Percentiles rank a stretch among this genome's conserved stretches.
phyloP scores from a whole-genome alignment of 2,113 vertebrate species.

The Chaetura pelagica region DNA sequence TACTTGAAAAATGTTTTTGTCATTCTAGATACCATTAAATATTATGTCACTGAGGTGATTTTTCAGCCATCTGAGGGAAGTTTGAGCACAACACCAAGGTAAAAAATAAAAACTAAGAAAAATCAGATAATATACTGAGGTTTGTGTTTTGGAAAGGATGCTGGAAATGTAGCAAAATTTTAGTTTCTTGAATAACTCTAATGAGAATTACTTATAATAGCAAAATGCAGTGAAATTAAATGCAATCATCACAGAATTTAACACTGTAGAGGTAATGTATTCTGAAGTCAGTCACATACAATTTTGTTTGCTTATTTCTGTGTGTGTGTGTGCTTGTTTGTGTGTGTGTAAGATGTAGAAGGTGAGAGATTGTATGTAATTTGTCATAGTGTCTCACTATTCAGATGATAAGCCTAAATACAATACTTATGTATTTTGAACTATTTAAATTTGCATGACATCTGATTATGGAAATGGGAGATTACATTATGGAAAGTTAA shows the following conservation, averaged over 20 bases:
- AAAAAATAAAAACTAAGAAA: not conserved
- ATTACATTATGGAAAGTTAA: not conserved
- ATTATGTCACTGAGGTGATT: conserved; percentile 90
- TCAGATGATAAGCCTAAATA: not conserved
- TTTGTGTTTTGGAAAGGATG: not conserved
- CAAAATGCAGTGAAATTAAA: not conserved
- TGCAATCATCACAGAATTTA: not conserved
- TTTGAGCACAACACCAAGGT: conserved; percentile 77
- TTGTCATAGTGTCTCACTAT: not conserved
- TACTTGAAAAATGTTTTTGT: conserved; percentile 20
- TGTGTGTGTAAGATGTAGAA: not conserved
- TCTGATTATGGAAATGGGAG: not conserved
- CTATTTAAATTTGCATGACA: not conserved
- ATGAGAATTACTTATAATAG: not conserved
- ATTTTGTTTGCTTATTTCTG: not conserved
- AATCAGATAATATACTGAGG: not conserved
- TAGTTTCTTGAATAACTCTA: not conserved
- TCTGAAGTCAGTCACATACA: not conserved
- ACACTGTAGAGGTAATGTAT: not conserved
- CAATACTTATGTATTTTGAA: not conserved
- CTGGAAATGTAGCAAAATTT: not conserved
- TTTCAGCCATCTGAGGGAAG: conserved; percentile 72
- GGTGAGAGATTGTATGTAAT: not conserved
- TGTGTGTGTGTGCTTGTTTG: not conserved
- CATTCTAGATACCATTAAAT: conserved; percentile 84